These are phyloP conservation scores for Perizoma flavofasciatum DNA, from an alignment of 2,888 invertebrate species.

Conservation along the genomic window DNA sequence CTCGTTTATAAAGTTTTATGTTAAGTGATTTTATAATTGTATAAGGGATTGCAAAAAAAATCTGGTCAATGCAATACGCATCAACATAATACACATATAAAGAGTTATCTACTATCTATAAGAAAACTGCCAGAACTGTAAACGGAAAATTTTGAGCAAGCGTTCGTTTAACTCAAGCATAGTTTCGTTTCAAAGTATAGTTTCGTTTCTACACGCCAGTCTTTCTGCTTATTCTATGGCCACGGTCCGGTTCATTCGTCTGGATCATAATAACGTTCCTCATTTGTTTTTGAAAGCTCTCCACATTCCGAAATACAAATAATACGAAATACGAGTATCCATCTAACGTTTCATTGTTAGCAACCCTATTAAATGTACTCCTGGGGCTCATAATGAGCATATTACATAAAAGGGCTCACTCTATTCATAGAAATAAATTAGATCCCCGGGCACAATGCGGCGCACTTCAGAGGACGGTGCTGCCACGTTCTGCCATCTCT, in stretches of 20 bases:
- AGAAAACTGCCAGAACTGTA: no score
- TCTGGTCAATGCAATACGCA: no score
- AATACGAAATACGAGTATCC: conserved; percentile 33
- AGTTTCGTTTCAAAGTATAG: conserved; percentile 11
- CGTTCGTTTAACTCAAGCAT: no score
- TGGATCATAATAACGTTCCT: conserved; percentile 27
- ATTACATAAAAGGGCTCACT: conserved; percentile 65
- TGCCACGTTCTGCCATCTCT: conserved; percentile 7
- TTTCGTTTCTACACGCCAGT: conserved; percentile 3
- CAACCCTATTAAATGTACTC: conserved; percentile 52
- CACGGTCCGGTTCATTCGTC: conserved; percentile 21
- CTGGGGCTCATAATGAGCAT: conserved; percentile 59
- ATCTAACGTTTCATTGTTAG: conserved; percentile 43
- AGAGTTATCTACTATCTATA: no score
- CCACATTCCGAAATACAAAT: conserved; percentile 34
- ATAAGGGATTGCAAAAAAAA: no score
- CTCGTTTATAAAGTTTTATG: no score
- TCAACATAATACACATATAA: no score
- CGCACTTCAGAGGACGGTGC: conserved; percentile 1
- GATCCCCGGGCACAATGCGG: conserved; percentile 52
- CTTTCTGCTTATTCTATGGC: background rate
- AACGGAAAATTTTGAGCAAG: no score
- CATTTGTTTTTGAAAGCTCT: conserved; percentile 30
- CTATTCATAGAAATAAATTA: conserved; percentile 69
- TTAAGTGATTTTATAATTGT: no score